Evolutionary conservation across 2,888 invertebrate species (phyloP).

Genomic region (Aporophyla lueneburgensis): DNA sequence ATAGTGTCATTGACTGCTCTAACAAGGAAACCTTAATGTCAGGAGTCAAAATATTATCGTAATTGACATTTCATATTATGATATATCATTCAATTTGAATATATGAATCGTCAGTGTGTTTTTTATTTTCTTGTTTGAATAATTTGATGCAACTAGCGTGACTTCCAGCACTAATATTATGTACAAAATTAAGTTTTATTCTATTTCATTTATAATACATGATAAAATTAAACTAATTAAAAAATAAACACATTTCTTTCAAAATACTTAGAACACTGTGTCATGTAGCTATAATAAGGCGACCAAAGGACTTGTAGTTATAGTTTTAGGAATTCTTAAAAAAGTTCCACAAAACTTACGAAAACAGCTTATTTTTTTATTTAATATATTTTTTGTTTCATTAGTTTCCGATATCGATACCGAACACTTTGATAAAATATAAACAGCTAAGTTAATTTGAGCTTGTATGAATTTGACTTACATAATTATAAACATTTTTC

Average conservation of each 20-base stretch:
- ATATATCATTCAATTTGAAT: conserved; percentile 7
- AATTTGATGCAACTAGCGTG: neutral
- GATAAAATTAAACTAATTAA: too few relatives aligned
- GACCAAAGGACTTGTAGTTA: too few relatives aligned
- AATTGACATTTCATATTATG: conserved; percentile 21
- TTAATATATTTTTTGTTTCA: too few relatives aligned
- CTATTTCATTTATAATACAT: neutral
- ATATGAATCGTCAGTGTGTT: neutral
- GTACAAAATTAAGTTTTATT: neutral
- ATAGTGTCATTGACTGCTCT: conserved; percentile 25
- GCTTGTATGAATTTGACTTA: neutral
- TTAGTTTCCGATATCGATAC: too few relatives aligned
- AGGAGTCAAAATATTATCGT: conserved; percentile 17
- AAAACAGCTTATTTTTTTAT: too few relatives aligned
- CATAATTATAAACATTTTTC: neutral
- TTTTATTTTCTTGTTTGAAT: neutral
- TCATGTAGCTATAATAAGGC: too few relatives aligned
- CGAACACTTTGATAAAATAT: too few relatives aligned
- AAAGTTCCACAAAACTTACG: too few relatives aligned
- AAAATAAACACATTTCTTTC: too few relatives aligned
- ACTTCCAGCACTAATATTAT: neutral
- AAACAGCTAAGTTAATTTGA: too few relatives aligned
- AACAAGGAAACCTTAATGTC: conserved; percentile 39
- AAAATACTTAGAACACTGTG: too few relatives aligned
- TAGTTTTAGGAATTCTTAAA: too few relatives aligned